These are phyloP conservation scores for Amaurobius ferox DNA, from an alignment of 2,888 invertebrate species.

Conservation along the genomic window DNA sequence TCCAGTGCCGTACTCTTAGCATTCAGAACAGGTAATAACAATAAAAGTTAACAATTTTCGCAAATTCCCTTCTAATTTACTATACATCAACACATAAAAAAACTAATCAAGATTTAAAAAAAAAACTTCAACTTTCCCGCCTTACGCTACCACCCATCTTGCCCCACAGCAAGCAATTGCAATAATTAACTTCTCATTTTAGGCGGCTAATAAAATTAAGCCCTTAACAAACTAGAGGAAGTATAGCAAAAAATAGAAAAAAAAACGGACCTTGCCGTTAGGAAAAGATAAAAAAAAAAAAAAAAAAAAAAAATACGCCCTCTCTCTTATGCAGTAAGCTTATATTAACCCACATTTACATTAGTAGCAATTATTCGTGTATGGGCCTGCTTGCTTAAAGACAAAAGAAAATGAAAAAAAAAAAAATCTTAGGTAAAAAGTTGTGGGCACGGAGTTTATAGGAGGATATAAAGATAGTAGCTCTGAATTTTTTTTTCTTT, in stretches of 20 bases:
- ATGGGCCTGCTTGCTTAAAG: constrained; percentile 6
- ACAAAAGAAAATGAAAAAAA: constrained; percentile 9
- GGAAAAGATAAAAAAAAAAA: background rate
- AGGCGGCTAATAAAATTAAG: constrained; percentile 67
- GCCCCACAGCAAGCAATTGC: constrained; percentile 38
- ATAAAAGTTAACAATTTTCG: constrained; percentile 28
- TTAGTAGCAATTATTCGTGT: constrained; percentile 64
- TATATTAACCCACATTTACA: constrained; percentile 67
- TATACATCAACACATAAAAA: constrained; percentile 16
- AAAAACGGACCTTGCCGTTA: constrained; percentile 10
- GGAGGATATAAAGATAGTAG: constrained; percentile 7
- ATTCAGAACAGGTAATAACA: constrained; percentile 14
- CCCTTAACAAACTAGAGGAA: constrained; percentile 37
- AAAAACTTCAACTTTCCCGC: background rate
- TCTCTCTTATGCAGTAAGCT: constrained; percentile 33
- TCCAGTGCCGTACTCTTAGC: background rate
- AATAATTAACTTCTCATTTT: constrained; percentile 69
- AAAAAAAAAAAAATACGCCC: background rate
- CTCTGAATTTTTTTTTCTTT: background rate
- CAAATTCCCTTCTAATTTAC: constrained; percentile 16
- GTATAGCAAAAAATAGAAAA: background rate
- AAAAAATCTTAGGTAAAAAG: background rate
- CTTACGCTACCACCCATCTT: constrained; percentile 13
- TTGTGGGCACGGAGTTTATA: constrained; percentile 10
- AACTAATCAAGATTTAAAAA: constrained; percentile 10